phyloP scores from a whole-genome alignment of 2,113 vertebrate genomes.

The Reinhardtius hippoglossoides region DNA sequence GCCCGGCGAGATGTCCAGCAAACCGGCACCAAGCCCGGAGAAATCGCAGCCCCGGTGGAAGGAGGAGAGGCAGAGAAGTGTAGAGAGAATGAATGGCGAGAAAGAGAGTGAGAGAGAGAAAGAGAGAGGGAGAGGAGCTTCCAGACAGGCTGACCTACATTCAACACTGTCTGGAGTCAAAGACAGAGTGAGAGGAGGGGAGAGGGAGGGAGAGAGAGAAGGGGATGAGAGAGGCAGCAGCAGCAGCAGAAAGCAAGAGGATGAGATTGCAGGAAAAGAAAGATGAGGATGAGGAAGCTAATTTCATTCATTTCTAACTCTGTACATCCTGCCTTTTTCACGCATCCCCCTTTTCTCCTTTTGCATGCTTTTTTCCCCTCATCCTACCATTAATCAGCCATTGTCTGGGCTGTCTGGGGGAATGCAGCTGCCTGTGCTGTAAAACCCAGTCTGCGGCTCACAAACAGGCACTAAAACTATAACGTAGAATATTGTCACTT shows the following conservation, averaged over 20 bases:
- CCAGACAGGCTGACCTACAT: conserved; percentile 81
- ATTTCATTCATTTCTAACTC: conserved; percentile 20
- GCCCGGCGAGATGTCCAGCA: conserved; percentile 57
- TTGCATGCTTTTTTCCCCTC: conserved; percentile 55
- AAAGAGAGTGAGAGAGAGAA: conserved; percentile 22
- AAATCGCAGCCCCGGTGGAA: conserved; percentile 59
- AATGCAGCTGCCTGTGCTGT: conserved; percentile 25
- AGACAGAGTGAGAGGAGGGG: conserved; percentile 49
- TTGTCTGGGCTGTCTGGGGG: conserved; percentile 38
- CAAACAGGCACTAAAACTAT: conserved; percentile 15
- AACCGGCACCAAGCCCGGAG: conserved; percentile 52
- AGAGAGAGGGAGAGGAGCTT: conserved; percentile 55
- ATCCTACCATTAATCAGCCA: conserved; percentile 41
- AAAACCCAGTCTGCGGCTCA: conserved; percentile 15
- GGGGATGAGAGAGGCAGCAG: conserved; percentile 18
- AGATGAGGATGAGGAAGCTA: conserved; percentile 35
- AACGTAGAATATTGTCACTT: neutral
- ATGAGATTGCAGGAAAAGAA: conserved; percentile 39
- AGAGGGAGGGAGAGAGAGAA: conserved; percentile 28
- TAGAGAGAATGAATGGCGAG: conserved; percentile 45
- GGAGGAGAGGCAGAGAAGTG: conserved; percentile 42
- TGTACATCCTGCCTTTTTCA: neutral
- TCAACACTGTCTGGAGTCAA: conserved; percentile 71
- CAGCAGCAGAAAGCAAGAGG: conserved; percentile 15
- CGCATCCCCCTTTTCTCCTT: conserved; percentile 51